Evolutionary conservation across 1,140 invertebrate species (phyloP), one percentile per base, ranked within the genome.

Genomic region (Drosophila albomicans): DNA sequence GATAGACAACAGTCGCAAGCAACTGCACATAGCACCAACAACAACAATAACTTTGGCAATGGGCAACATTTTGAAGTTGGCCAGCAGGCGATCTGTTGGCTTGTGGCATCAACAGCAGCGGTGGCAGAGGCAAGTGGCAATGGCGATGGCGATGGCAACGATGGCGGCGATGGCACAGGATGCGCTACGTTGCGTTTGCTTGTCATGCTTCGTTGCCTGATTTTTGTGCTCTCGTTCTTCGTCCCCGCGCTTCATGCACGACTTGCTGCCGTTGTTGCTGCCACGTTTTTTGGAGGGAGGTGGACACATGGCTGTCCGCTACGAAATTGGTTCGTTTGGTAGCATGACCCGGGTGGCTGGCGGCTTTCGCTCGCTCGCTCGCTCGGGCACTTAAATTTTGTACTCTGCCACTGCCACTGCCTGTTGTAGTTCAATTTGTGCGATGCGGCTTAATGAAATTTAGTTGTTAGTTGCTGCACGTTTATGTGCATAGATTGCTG

Each of bases 181-280:
- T 88, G 85, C 85, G 85, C 85, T 84, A 89, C 81, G 85, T 81
- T 88, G 85, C 85, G 85, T 88, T 88, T 89, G 85, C 81, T 89
- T 88, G 85, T 89, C 85, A 88, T 89, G 85, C 78, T 89, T 81
- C 70, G 85, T 79, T 88, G 85, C 85, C 81, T 88, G 85, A 88
- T 88, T 88, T 88, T 81, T 77, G 82, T 80, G 68, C 76, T 75
- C 46, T 69, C 56, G 45, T 54, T 20, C 56, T 49, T 28, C 49
- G 64, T 69, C 56, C 35, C 35, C 3, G 35, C 59, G 68, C 85
- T 84, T 88, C 86, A 88, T 89, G 85, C 85, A 88, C 85, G 85
- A 89, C 70, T 88, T 89, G 78, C 70, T 84, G 66, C 82, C 54
- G 30, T 49, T 59, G 41, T 38, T 67, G 30, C 35, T 52, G 15